Evolutionary conservation across 2,797 vertebrate genomes (phyloP).

Genomic region (Toxotes lorentzi): DNA sequence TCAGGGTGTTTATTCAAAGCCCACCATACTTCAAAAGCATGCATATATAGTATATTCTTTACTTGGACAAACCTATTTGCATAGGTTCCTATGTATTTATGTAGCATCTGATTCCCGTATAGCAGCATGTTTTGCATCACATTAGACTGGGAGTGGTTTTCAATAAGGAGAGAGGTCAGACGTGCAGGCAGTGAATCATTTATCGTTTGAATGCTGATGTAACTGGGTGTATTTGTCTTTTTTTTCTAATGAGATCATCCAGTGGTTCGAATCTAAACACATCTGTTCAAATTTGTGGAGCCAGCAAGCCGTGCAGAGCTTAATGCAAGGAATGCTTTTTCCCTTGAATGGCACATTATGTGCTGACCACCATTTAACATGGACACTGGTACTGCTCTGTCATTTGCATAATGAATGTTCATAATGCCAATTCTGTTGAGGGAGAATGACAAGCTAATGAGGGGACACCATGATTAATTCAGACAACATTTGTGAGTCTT

Average conservation of each 20-base stretch:
- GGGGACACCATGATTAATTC: background rate
- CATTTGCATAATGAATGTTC: constrained; percentile 13
- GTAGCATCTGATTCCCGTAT: background rate
- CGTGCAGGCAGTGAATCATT: constrained; percentile 21
- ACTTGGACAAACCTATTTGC: constrained; percentile 55
- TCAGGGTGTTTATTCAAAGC: constrained; percentile 48
- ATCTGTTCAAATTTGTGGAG: constrained; percentile 1
- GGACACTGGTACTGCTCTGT: background rate
- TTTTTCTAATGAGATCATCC: background rate
- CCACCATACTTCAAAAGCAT: constrained; percentile 47
- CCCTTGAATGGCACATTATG: background rate
- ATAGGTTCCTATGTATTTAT: constrained; percentile 18
- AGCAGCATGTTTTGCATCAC: constrained; percentile 2
- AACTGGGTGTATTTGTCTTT: constrained; percentile 30
- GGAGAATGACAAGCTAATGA: constrained; percentile 1
- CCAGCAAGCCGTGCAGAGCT: background rate
- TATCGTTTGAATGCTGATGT: constrained; percentile 26
- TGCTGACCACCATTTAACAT: constrained; percentile 2
- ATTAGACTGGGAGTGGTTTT: background rate
- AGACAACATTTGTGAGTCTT: constrained; percentile 3
- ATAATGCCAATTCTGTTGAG: background rate
- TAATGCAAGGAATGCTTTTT: background rate
- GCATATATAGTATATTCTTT: constrained; percentile 19
- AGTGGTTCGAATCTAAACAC: constrained; percentile 7
- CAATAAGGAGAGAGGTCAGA: constrained; percentile 16